A percentile compares a stretch with the other conserved stretches of the same genome.
These are phyloP conservation scores for human DNA, from an alignment of 2,113 vertebrate species.

Conservation along the genomic window DNA sequence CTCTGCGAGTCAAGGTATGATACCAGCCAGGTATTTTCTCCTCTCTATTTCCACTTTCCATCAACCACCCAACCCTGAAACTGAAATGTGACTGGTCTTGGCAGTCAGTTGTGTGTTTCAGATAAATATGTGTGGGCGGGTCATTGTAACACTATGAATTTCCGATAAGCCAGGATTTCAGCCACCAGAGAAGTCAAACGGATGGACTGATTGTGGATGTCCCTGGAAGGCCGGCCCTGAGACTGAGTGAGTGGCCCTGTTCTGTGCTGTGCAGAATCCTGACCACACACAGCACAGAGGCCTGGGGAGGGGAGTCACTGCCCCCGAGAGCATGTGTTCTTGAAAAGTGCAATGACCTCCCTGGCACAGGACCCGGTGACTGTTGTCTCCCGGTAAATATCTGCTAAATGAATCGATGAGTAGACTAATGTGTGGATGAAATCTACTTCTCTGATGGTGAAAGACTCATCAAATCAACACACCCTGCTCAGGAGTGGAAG, in stretches of 20 bases:
- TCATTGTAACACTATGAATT: too few species aligned
- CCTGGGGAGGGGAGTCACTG: not conserved
- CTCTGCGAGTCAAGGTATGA: not conserved
- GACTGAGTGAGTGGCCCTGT: accelerated
- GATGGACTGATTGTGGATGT: not conserved
- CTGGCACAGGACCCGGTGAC: too few species aligned
- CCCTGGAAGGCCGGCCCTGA: not conserved
- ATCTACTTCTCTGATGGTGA: not conserved
- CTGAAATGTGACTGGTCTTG: too few species aligned
- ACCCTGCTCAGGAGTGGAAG: too few species aligned
- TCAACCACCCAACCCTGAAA: not conserved
- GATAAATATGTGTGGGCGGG: too few species aligned
- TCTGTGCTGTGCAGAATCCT: not conserved
- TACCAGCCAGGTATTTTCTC: not conserved
- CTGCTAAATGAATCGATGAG: too few species aligned
- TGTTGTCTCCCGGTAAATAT: not conserved
- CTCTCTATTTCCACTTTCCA: not conserved
- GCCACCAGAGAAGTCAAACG: not conserved
- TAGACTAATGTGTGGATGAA: not conserved
- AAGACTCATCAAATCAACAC: not conserved
- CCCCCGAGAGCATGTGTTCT: not conserved
- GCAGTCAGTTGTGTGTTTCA: not conserved
- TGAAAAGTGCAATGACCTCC: not conserved
- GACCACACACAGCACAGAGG: not conserved
- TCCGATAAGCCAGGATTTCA: not conserved